These are phyloP conservation scores for Odocoileus hemionus DNA, from an alignment of 2,113 vertebrate genomes.

Conservation along the genomic window DNA sequence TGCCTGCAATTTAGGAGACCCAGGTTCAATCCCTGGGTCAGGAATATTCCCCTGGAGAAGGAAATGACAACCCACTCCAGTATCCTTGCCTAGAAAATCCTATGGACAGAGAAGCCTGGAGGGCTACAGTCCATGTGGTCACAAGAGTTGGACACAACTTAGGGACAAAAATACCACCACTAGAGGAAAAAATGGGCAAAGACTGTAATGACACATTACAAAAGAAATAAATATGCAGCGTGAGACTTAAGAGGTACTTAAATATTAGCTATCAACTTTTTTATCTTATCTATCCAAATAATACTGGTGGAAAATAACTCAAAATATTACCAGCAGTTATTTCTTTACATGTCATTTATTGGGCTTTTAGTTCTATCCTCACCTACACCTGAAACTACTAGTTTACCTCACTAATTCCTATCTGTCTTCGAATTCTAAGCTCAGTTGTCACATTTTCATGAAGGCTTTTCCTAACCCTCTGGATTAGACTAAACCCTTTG, in stretches of 20 bases:
- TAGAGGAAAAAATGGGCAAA: not conserved
- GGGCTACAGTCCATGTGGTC: not conserved
- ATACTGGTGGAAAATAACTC: not conserved
- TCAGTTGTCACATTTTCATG: not conserved
- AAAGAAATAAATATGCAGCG: not conserved
- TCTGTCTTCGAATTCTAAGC: not conserved
- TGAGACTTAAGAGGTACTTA: not conserved
- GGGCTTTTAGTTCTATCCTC: not conserved
- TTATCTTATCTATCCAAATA: not conserved
- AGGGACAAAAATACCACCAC: not conserved
- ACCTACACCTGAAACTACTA: not conserved
- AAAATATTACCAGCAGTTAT: not conserved
- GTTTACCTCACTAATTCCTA: not conserved
- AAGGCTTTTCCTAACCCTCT: not conserved
- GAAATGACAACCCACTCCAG: not conserved
- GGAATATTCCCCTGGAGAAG: not conserved
- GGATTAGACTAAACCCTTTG: not conserved
- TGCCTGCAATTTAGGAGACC: not conserved
- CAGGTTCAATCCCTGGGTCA: not conserved
- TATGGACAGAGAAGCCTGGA: not conserved
- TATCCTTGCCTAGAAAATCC: not conserved
- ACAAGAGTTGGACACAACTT: not conserved
- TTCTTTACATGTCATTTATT: not conserved
- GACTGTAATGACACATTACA: not conserved
- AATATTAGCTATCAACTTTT: not conserved